A percentile compares a stretch with the other conserved stretches of the same genome.
Evolutionary conservation across 2,797 vertebrate genomes (phyloP).

Genomic region (Micromesistius poutassou): DNA sequence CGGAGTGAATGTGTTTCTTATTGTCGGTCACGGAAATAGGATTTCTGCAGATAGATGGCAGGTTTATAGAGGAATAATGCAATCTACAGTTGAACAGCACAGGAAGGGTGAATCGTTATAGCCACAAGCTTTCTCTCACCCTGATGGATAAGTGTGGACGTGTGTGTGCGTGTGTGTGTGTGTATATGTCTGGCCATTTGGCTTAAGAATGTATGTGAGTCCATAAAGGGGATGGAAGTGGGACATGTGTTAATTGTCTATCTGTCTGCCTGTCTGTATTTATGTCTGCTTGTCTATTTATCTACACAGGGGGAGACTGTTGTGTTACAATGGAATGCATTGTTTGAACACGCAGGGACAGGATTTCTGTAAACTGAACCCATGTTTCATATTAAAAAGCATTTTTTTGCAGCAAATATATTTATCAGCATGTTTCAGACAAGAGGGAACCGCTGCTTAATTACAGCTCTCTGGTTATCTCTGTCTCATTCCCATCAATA

Average conservation of each 20-base stretch:
- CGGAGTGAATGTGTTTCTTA: neutral
- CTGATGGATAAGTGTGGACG: neutral
- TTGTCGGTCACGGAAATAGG: neutral
- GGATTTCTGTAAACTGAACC: neutral
- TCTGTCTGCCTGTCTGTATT: no score
- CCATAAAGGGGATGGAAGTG: neutral
- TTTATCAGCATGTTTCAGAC: neutral
- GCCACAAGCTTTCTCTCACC: neutral
- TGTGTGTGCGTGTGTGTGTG: neutral
- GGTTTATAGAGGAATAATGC: neutral
- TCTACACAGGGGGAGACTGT: neutral
- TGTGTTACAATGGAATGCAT: no score
- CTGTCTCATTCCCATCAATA: neutral
- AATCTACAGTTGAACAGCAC: neutral
- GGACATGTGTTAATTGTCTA: no score
- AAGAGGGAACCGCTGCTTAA: neutral
- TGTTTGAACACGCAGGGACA: neutral
- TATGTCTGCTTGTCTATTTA: no score
- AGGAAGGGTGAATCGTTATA: neutral
- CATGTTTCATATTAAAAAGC: neutral
- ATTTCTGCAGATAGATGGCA: constrained; percentile 3
- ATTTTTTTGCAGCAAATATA: neutral
- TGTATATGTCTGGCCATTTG: neutral
- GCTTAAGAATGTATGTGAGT: neutral
- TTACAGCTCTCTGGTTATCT: neutral